Base-by-base conservation (phyloP, 2,888 invertebrate species). In the Orchesellides sinensis region DNA sequence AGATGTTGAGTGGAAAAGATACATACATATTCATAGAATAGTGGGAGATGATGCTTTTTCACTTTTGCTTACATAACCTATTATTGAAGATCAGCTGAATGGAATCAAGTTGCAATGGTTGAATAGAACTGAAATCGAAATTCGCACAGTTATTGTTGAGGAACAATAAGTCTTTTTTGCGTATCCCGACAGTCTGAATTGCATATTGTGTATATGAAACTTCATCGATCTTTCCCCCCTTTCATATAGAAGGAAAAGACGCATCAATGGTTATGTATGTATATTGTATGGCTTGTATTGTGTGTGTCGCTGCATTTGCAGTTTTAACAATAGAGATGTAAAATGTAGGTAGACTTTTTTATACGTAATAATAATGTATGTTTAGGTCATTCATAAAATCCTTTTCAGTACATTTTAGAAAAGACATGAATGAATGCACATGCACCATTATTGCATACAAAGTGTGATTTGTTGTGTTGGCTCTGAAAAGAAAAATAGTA, bases 91-190 rank as follows among this genome's bases (percentile, higher is more conserved):
- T 79, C 79, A 79, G 79, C 72, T 72, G 79, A 79, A 79, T 79
- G 79, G 70, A 79, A 79, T 79, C 79, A 79, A 79, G 79, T 79
- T 79, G 79, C 79, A 79, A 79, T 79, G 79, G 40, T 79, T 79
- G 79, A 79, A 79, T 79, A 79, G 79, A 79, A 79, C 65, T 79
- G 79, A 79, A 79, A 79, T 79, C 79, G 79, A 79, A 79, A 79
- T 79, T 79, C 79, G 79, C 79, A 79, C 79, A 79, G 79, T 79
- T 79, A 79, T 79, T 79, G 79, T 79, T 79, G 72, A 63, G 72
- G 79, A 79, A 79, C 79, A 79, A 79, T 79, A 78, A 78, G 79
- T 72, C 63, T 68, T 69, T 54, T 79, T 79, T 79, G 79, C 72
- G 79, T 79, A 79, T 61, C 54, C 79, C 65, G 72, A 23, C 54